phyloP scores from a whole-genome alignment of 2,113 vertebrate genomes.

The Myiagra hebetior region DNA sequence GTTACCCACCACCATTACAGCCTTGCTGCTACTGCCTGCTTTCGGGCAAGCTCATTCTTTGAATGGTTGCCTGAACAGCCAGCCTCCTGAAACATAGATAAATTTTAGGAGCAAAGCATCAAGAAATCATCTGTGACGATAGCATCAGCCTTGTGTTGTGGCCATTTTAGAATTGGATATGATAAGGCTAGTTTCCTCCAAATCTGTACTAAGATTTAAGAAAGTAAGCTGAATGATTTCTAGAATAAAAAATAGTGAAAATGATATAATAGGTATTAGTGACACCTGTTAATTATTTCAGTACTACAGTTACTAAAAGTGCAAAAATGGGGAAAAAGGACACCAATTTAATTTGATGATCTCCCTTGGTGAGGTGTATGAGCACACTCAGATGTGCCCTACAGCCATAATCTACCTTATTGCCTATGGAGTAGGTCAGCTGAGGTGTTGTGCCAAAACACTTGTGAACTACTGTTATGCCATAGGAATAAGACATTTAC shows the following conservation, averaged over 20 bases:
- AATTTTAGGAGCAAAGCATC: background rate
- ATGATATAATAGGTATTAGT: background rate
- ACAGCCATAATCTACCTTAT: background rate
- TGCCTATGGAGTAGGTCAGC: background rate
- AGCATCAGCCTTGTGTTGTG: background rate
- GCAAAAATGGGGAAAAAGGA: background rate
- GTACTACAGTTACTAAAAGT: background rate
- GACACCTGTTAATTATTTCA: background rate
- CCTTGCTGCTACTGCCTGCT: background rate
- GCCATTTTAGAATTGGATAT: background rate
- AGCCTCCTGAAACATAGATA: background rate
- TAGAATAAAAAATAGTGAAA: background rate
- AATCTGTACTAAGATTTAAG: background rate
- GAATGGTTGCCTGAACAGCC: background rate
- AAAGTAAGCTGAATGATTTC: background rate
- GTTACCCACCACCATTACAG: background rate
- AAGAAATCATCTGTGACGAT: accelerated
- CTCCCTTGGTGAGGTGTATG: background rate
- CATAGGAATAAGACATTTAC: background rate
- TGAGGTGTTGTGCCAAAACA: background rate
- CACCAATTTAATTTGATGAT: background rate
- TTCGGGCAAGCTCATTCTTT: background rate
- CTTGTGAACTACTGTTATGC: background rate
- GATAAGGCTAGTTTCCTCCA: background rate
- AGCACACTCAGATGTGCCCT: background rate